Base-by-base conservation (phyloP, 1,140 invertebrate genomes). In the Drosophila sturtevanti region DNA sequence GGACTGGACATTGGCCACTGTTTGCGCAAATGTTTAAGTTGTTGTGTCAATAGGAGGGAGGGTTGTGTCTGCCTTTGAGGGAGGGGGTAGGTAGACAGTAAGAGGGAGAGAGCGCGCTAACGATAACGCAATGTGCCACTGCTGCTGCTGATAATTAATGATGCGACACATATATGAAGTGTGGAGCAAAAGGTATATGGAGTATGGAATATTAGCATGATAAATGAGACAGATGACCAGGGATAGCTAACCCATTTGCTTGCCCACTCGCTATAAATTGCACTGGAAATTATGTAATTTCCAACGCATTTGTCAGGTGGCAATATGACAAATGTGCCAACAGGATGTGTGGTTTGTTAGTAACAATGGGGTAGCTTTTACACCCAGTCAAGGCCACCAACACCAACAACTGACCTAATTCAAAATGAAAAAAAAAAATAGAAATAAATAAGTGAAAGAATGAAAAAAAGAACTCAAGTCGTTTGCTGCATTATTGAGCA, bases 21-120 rank as follows among this genome's bases (percentile, higher is more conserved):
- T 87, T 82, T 87, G 82, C 84, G 68, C 65, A 89, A 89, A 77
- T 80, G 67, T 68, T 79, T 87, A 77, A 89, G 82, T 72, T 87
- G 84, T 87, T 87, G 84, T 89, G 72, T 89, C 82, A 87, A 87
- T 80, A 87, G 63, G 41, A 38, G 54, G 60, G 51, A 37, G 68
- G 21, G 1, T 31, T 1, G 27, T 31, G 27, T 31, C 27, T 31
- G 27, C 27, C 27, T 31, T 7, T 31, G 0, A 6, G 16, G 51
- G 18, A 21, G 14, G 41, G 21, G 16, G 14, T 18, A 27, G 27
- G 16, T 35, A 22, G 58, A 27, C n/a, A 70, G 54, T 3, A 4
- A 24, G 4, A 18, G 21, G 55, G 7, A 7, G 10, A 16, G 54
- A 44, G 24, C 41, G 63, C 48, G 18, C 24, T 31, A 24, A 38